Base-by-base conservation (phyloP, 30 jellyfish, hydroid and myxozoan genomes). In the Morbakka virulenta region DNA sequence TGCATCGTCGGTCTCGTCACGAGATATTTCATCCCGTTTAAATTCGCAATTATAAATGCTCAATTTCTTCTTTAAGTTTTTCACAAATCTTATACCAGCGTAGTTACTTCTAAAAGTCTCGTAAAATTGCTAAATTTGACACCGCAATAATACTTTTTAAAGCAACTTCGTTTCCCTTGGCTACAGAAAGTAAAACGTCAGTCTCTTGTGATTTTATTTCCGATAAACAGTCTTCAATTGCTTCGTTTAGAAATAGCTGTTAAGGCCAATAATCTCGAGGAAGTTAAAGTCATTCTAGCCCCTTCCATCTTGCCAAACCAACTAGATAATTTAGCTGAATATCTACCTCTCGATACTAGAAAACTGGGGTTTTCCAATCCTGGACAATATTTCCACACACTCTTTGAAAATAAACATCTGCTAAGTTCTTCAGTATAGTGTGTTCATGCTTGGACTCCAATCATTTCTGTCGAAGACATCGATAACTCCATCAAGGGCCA, bases 301-400 rank as follows among this genome's bases (percentile, higher is more conserved):
- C 67, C 69, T 50, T 69, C 73, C 81, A 47, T 35, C 81, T 50
- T 35, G 36, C 4, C 1, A 66, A 4, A 69, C 23, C n/a, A n/a
- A n/a, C 21, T 69, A 32, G 36, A 32, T 69, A 36, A 36, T 32
- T 36, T 69, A 35, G 81, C 17, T 25, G 28, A 12, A 3, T 23
- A 2, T 1, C 1, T 32, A 2, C 69, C 69, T 69, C 69, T 69
- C 2, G 81, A 24, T 4, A 41, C 35, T 2, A 69, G 36, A 48
- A 22, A 41, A 25, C 73, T 69, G 3, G 81, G 69, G 21, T 69
- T 69, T 28, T 65, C 28, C 3, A n/a, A n/a, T n/a, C n/a, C n/a
- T n/a, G n/a, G n/a, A n/a, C n/a, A n/a, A n/a, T n/a, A n/a, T n/a
- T n/a, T 30, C 4, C 21, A 53, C 21, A 23, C 3, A 65, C 12